Base-by-base conservation (phyloP, 1,140 invertebrate genomes). In the Manduca sexta region DNA sequence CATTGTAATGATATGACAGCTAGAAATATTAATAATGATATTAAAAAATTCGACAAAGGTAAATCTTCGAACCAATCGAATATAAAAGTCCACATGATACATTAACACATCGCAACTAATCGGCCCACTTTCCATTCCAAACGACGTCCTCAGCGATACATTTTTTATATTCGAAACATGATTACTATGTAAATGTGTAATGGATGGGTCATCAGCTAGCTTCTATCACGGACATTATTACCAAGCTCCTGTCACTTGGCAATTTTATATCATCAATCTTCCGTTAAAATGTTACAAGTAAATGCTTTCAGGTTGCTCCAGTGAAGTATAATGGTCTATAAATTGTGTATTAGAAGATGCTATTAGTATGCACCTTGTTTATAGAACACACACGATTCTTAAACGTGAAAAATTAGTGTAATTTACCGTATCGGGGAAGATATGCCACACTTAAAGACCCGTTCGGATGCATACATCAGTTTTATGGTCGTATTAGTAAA, bases 211-310 rank as follows among this genome's bases (percentile, higher is more conserved):
- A 77, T 76, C 70, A 56, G 30, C 51, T 53, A 44, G 51, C 38
- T 37, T 37, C 59, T 72, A 69, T 74, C 62, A 41, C 44, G 34
- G 66, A 64, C 61, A 63, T 61, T 65, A 73, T 67, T 68, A 66
- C 59, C 59, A 53, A 50, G 53, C 54, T 49, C 46, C 59, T 63
- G 64, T 64, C 66, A 63, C 57, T 44, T 56, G 57, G 66, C 56
- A 64, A 68, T 69, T 68, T 69, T 53, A 61, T 62, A 60, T 63
- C 74, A 81, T 78, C 74, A 72, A 75, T 77, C 75, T 76, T 77
- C 49, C 49, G 61, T 62, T 72, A 67, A 75, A 76, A 78, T 69
- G 67, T 52, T 74, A 74, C 73, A 74, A 67, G 77, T 57, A 78
- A 78, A 78, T 58, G 69, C 73, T 76, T 55, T 78, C 73, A 74